phyloP scores from a whole-genome alignment of 1,140 invertebrate species.

The Samia ricini region DNA sequence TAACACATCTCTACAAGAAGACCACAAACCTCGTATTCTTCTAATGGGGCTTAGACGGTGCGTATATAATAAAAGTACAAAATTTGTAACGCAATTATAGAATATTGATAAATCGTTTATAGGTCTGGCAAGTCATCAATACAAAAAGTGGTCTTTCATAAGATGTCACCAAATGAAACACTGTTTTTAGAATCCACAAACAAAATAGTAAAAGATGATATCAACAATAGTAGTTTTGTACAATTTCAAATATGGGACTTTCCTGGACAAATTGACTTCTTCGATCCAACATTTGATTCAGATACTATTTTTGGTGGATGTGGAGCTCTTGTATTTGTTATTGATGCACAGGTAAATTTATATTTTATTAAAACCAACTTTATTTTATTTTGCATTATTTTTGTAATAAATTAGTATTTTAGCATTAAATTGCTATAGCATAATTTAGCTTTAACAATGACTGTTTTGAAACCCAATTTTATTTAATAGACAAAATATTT shows the following conservation, averaged over 20 bases:
- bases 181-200: conserved; percentile 99
- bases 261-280: conserved; percentile 98
- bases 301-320: conserved; percentile 97
- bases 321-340: conserved; percentile 98
- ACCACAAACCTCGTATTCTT: conserved; percentile 94
- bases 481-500: too few species aligned
- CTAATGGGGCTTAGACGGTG: conserved; percentile 97
- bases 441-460: too few species aligned
- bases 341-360: conserved; percentile 93
- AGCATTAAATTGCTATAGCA: too few species aligned
- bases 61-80: background rate
- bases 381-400: too few species aligned
- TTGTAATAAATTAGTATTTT: too few species aligned
- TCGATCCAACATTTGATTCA: conserved; percentile 97
- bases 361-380: conserved; percentile 6
- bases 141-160: conserved; percentile 99
- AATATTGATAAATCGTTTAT: conserved; percentile 33
- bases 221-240: conserved; percentile 97
- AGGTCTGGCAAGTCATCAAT: conserved; percentile 99
- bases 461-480: too few species aligned
- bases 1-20: conserved; percentile 78
- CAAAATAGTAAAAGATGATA: conserved; percentile 98
- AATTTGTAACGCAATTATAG: conserved; percentile 3
- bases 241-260: conserved; percentile 99
- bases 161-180: conserved; percentile 99